Evolutionary conservation across 2,113 vertebrate species (phyloP), one percentile per base, ranked within the genome.

Genomic region (Acanthisitta chloris): DNA sequence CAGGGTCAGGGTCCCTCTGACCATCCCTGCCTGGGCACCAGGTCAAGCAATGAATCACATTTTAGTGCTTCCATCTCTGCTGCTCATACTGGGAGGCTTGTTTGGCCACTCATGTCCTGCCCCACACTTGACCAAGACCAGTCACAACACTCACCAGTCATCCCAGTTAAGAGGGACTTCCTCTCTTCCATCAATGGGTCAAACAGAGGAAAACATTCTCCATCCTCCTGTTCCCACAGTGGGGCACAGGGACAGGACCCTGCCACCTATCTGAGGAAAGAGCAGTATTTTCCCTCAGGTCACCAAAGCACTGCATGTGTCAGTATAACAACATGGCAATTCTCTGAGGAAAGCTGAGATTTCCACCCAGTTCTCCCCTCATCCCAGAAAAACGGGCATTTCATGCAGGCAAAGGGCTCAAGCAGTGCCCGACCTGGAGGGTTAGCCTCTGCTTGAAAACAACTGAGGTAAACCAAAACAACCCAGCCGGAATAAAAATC

Each of bases 251-350:
- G 23, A 24, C 55, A 62, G 51, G 31, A 38, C 23, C 10, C n/a
- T 33, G 17, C 20, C 38, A 28, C 8, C 23, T 33, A 55, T 7
- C 6, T 4, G 0, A 5, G 65, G 28, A 45, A 69, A 40, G 40
- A 42, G 40, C 20, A 29, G 43, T 19, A 9, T 33, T 52, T 71
- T 24, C 14, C 16, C 33, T 18, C 0, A 0, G 3, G 16, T 24
- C 77, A 55, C 73, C 55, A 8, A 54, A 42, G 20, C 0, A 0
- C 42, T 34, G n/a, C 76, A 52, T 4, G 0, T 3, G 10, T 36
- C 69, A 16, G 36, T 12, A 1, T 2, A 7, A 49, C 31, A 36
- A 17, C 20, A 12, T 0, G 7, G 17, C 45, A 49, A 1, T 12
- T 43, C 26, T 26, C 40, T 36, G 31, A n/a, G 54, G 12, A 81